Evolutionary conservation across 53 echinoderm and acorn worm species (phyloP).

Genomic region (Holothuria leucospilota): DNA sequence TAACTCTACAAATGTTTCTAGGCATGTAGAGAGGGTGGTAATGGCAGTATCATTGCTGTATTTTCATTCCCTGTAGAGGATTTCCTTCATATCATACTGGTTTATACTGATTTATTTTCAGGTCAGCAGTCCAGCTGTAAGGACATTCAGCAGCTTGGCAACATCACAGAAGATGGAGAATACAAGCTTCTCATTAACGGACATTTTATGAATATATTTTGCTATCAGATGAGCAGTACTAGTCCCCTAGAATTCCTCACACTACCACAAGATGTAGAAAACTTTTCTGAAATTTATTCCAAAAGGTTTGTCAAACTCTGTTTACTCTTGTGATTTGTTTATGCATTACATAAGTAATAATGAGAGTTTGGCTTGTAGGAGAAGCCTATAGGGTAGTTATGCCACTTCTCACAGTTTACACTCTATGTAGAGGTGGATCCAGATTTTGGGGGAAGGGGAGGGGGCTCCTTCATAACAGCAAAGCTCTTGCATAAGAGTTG

Average conservation of each 20-base stretch:
- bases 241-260: conserved; percentile 82
- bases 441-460: too few relatives aligned
- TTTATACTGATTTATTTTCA: background rate
- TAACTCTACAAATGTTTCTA: too few relatives aligned
- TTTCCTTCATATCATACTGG: background rate
- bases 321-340: background rate
- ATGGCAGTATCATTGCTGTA: too few relatives aligned
- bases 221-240: conserved; percentile 77
- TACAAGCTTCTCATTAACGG: conserved; percentile 87
- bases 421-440: too few relatives aligned
- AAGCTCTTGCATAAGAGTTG: too few relatives aligned
- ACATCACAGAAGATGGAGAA: conserved; percentile 74
- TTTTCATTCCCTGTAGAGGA: too few relatives aligned
- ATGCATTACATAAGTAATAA: too few relatives aligned
- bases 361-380: too few relatives aligned
- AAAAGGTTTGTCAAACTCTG: conserved; percentile 72
- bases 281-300: conserved; percentile 97
- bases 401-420: too few relatives aligned
- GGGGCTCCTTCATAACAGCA: too few relatives aligned
- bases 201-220: conserved; percentile 77
- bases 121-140: conserved; percentile 89
- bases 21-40: too few relatives aligned
- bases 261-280: conserved; percentile 86
- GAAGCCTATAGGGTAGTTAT: too few relatives aligned
- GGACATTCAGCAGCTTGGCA: conserved; percentile 74